These are phyloP conservation scores for Trematomus loennbergii DNA, from an alignment of 2,113 vertebrate genomes.

Conservation along the genomic window DNA sequence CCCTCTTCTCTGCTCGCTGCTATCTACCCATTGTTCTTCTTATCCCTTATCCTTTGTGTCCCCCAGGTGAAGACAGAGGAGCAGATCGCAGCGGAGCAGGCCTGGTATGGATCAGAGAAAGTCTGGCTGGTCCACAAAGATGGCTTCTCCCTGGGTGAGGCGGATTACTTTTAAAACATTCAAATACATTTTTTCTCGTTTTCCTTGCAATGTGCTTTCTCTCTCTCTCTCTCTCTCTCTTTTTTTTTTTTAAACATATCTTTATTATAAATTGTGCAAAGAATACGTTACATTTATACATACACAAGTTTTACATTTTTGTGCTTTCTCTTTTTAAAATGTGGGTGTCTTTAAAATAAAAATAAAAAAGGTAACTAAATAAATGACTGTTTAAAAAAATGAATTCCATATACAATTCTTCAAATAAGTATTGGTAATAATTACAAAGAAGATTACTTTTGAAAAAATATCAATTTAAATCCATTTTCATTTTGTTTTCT, in stretches of 20 bases:
- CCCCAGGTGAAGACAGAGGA: conserved; percentile 94
- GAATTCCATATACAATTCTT: background rate
- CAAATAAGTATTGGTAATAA: too few relatives aligned
- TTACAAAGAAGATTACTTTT: too few relatives aligned
- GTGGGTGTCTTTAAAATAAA: background rate
- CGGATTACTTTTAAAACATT: background rate
- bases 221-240: background rate
- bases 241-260: too few relatives aligned
- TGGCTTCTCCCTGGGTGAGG: conserved; percentile 95
- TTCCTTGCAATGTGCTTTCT: background rate
- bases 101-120: conserved; percentile 96
- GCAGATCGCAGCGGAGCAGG: conserved; percentile 93
- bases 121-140: conserved; percentile 98
- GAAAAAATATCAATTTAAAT: too few relatives aligned
- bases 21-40: conserved; percentile 8
- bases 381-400: background rate
- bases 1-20: background rate
- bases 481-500: background rate
- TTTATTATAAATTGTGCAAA: too few relatives aligned
- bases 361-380: too few relatives aligned
- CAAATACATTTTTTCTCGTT: background rate
- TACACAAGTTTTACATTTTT: too few relatives aligned
- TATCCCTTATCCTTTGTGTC: conserved; percentile 12
- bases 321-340: background rate
- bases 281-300: too few relatives aligned